Base-by-base conservation (phyloP, 2,888 invertebrate species). In the Euplexia lucipara region DNA sequence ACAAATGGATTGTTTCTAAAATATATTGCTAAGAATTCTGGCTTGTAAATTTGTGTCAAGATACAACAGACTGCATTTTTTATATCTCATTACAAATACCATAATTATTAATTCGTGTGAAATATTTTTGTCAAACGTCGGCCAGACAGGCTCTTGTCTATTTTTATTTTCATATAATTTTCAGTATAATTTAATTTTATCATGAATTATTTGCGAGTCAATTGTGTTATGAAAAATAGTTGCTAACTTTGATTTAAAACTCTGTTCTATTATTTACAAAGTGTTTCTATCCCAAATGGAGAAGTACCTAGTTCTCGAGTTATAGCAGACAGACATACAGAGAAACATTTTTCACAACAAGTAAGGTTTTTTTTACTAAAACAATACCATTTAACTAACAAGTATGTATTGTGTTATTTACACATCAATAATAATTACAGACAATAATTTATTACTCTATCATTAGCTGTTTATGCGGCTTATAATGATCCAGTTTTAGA, bases 401-500 rank as follows among this genome's bases (percentile, higher is more conserved):
- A 32, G 35, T 32, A 35, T 41, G 62, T 45, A 32, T 51, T 30
- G 41, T 47, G 59, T 71, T 9, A 47, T 30, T 35, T 26, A 69
- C 18, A 63, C 14, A 4, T 66, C 39, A 18, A 39, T 59, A 59
- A 22, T 0, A 49, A 35, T 62, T 62, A 68, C 30, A 41, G 67
- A 35, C 47, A 68, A 52, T 68, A 62, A 71, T 70, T 71, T 70
- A 70, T 67, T 51, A 71, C 7, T 39, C 60, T 32, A 70, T 6
- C 39, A 51, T 45, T 18, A 67, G 12, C 34, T 51, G 45, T 51
- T 3, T 44, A 34, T 10, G 44, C 49, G 37, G 61, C 34, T 35
- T 45, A 44, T 16, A 56, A 32, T 68, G 20, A 53, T 44, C 35
- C 52, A 35, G 35, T 57, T 35, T 48, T 58, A 69, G 7, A 49